Conservation (phyloP, 2,888 invertebrate species). For the Cheilosia variabilis region DNA sequence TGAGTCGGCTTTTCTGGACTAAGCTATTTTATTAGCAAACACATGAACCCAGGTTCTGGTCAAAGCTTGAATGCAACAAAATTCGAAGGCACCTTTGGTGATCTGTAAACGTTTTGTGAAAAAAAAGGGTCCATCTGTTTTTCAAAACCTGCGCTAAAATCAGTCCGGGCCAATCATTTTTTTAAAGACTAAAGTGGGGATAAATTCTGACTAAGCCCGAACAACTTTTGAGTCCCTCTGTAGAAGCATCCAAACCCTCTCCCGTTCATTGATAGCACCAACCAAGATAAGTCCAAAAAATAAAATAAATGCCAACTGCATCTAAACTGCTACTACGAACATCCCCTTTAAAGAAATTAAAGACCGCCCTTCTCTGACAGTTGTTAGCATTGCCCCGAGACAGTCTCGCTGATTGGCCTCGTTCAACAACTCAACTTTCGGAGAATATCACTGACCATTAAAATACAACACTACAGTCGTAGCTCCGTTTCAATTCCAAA, state of each 20-base stretch:
- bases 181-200: no score
- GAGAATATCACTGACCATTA: slow-evolving; percentile 34
- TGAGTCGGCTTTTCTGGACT: no score
- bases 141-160: no score
- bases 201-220: no score
- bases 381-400: neutral
- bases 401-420: slow-evolving; percentile 3
- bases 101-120: no score
- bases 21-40: no score
- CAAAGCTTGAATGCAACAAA: no score
- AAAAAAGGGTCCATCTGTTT: no score
- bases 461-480: slow-evolving; percentile 1
- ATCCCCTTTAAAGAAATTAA: neutral
- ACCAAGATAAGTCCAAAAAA: neutral
- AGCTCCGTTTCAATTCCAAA: slow-evolving; percentile 25
- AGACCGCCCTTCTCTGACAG: slow-evolving; percentile 28
- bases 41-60: no score
- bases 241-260: neutral
- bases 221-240: neutral
- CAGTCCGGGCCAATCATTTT: no score
- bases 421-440: neutral
- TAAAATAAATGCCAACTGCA: neutral
- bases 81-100: no score
- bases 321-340: neutral
- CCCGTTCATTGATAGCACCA: neutral